Conservation (phyloP, 1,140 invertebrate species). For the Bilobella aurantiaca region DNA sequence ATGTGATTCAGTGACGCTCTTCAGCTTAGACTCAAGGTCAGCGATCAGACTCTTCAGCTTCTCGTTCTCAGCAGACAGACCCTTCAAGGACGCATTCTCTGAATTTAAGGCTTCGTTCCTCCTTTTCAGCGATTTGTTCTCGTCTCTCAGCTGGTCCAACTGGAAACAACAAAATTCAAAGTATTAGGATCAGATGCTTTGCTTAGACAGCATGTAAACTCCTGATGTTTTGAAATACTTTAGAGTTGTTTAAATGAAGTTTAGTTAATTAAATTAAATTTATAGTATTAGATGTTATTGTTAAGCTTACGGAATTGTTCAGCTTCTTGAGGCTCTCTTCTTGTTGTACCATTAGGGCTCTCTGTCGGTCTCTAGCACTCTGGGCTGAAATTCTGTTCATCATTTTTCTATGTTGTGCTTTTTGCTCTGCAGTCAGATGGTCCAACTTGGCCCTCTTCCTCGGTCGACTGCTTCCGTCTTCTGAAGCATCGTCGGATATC, state of each 20-base stretch:
- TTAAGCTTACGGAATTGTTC: constrained; percentile 12
- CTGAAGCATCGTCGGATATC: constrained; percentile 6
- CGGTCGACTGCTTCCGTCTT: constrained; percentile 12
- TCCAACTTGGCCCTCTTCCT: constrained; percentile 32
- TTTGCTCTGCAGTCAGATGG: constrained; percentile 30
- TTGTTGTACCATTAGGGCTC: constrained; percentile 27
- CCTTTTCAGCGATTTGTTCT: constrained; percentile 16
- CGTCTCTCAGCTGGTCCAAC: constrained; percentile 18
- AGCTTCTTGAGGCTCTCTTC: constrained; percentile 19
- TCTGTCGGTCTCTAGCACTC: constrained; percentile 34
- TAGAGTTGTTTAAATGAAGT: background rate
- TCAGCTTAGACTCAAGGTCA: constrained; percentile 22
- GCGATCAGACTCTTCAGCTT: constrained; percentile 14
- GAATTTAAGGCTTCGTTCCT: constrained; percentile 13
- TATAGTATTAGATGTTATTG: background rate
- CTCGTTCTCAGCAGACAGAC: constrained; percentile 13
- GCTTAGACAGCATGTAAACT: background rate
- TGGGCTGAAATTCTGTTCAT: constrained; percentile 36
- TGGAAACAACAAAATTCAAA: constrained; percentile 16
- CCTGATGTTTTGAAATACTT: background rate
- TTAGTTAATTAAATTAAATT: background rate
- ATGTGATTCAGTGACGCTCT: background rate
- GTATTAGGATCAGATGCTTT: background rate
- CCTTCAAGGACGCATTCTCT: constrained; percentile 18
- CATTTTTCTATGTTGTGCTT: constrained; percentile 32